Base-by-base conservation (phyloP, 2,797 vertebrate species). In the Serranus cabrilla region DNA sequence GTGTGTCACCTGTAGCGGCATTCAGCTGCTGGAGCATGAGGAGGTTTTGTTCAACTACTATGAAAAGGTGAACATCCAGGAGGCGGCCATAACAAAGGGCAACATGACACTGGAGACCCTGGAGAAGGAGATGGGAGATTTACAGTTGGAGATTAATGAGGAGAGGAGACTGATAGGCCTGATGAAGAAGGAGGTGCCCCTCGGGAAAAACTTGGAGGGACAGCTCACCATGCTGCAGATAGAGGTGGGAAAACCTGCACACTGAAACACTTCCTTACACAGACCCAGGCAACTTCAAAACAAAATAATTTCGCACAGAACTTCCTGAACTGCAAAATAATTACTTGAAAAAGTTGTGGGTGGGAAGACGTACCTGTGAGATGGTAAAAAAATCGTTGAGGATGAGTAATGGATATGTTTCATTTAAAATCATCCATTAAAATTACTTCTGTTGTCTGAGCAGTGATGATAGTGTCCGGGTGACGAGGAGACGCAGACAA, bases 1-100 rank as follows among this genome's bases (percentile, higher is more conserved):
- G 20, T 51, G 49, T 56, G 31, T 73, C 2, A 43, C 25, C 77
- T 61, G 1, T 83, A 99, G 98, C 31, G 95, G 94, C 7, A 90
- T 97, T 70, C 94, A 96, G 76, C 95, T 99, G 72, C 93, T 96
- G 85, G 95, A 97, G 74, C 92, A 96, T 11, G 97, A 99, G 82
- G 94, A 98, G 80, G 96, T 97, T 91, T 75, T 97, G 25, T 93
- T 95, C 49, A 87, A 92, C 88, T 95, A 96, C 85, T 87, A 95
- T 43, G 94, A 97, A 79, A 97, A 96, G 92, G 76, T 96, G 75
- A 96, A 96, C 60, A 81, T 90, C 59, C 97, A 96, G 81, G 96
- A 96, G 76, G 87, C 90, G 55, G 82, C 95, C 83, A 92, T 95
- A 52, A 91, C 88, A 16, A 93, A 95, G 45, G 93, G 93, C 55